A percentile compares a stretch with the other conserved stretches of the same genome.
Conservation (phyloP, 1,140 invertebrate genomes). For the Luehdorfia chinensis region DNA sequence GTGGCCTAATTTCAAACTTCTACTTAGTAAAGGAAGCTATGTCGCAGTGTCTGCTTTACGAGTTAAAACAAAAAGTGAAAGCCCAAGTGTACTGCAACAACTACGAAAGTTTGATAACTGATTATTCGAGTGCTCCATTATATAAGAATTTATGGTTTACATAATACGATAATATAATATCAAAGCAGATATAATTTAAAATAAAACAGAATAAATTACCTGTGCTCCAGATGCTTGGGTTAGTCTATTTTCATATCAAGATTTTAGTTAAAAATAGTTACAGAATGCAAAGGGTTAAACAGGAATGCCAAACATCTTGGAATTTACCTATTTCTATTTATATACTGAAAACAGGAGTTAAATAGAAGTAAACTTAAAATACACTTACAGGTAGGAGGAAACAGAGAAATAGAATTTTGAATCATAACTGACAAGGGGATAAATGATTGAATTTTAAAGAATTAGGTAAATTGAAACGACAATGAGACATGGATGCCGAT, state of each 20-base stretch:
- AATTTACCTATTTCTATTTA: no score
- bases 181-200: conserved; percentile 18
- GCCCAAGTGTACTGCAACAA: conserved; percentile 35
- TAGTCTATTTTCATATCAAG: conserved; percentile 33
- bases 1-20: conserved; percentile 36
- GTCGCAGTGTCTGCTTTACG: conserved; percentile 31
- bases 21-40: conserved; percentile 46
- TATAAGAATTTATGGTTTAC: conserved; percentile 4
- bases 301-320: not conserved
- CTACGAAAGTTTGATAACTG: conserved; percentile 14
- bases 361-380: no score
- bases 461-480: not conserved
- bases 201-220: conserved; percentile 48
- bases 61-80: conserved; percentile 21
- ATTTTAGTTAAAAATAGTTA: conserved; percentile 27
- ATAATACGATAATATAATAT: conserved; percentile 15
- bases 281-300: conserved; percentile 12
- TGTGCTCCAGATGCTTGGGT: conserved; percentile 52
- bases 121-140: conserved; percentile 11
- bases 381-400: no score
- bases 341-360: no score
- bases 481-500: conserved; percentile 9
- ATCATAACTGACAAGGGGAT: not conserved
- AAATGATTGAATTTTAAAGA: conserved; percentile 2
- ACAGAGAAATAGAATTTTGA: not conserved